phyloP scores from a whole-genome alignment of 2,888 invertebrate species.

The Charanyca ferruginea region DNA sequence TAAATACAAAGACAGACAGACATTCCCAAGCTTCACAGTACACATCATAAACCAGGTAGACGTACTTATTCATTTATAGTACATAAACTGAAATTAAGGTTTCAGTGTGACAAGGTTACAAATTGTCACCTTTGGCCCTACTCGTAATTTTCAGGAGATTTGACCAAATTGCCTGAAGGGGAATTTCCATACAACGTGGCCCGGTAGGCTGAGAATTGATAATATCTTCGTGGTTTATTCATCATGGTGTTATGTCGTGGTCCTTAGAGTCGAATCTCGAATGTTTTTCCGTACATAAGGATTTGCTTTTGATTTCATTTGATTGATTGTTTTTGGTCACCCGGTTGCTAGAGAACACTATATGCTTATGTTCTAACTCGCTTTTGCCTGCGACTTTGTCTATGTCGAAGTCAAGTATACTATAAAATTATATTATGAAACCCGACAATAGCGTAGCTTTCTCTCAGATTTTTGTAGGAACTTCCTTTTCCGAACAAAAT shows the following conservation, averaged over 20 bases:
- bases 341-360: no score
- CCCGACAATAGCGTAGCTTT: no score
- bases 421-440: no score
- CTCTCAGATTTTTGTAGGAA: no score
- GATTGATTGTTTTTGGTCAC: neutral
- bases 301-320: neutral
- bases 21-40: neutral
- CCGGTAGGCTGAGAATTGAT: constrained; percentile 39
- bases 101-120: constrained; percentile 50
- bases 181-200: constrained; percentile 50
- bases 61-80: constrained; percentile 42
- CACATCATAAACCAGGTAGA: constrained; percentile 22
- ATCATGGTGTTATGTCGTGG: constrained; percentile 2
- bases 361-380: no score
- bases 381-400: no score
- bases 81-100: constrained; percentile 51
- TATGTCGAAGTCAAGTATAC: no score
- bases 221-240: constrained; percentile 48
- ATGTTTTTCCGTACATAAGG: neutral
- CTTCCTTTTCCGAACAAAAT: no score
- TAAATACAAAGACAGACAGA: neutral
- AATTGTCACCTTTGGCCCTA: constrained; percentile 53
- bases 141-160: constrained; percentile 55
- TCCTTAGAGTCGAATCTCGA: constrained; percentile 18
- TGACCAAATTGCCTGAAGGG: constrained; percentile 48